phyloP scores from a whole-genome alignment of 2,797 vertebrate genomes.

The Cuniculus paca region DNA sequence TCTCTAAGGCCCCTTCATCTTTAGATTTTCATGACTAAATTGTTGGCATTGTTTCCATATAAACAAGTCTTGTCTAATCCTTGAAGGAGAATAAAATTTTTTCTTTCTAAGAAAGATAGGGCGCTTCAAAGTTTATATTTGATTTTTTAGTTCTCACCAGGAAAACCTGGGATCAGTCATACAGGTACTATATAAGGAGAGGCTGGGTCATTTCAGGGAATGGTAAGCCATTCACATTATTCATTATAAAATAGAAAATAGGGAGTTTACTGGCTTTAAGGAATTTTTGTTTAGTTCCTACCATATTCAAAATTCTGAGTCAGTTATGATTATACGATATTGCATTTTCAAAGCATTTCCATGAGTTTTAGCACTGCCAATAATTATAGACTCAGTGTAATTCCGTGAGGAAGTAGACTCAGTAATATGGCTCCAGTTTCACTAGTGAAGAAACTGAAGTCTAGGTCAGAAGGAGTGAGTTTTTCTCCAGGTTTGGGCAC shows the following conservation, averaged over 20 bases:
- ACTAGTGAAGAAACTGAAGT: not conserved
- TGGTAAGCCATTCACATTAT: not conserved
- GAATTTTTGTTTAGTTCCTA: not conserved
- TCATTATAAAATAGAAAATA: slow-evolving; percentile 10
- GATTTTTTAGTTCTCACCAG: not conserved
- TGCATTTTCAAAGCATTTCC: not conserved
- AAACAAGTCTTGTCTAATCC: not conserved
- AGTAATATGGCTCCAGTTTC: not conserved
- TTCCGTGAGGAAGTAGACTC: not conserved
- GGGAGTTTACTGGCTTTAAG: not conserved
- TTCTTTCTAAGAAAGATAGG: slow-evolving; percentile 7
- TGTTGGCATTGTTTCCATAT: not conserved
- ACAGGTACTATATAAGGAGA: not conserved
- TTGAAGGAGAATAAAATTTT: slow-evolving; percentile 9
- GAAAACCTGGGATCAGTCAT: not conserved
- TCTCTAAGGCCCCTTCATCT: slow-evolving; percentile 2
- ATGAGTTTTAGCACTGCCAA: not conserved
- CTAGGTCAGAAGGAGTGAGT: fast-evolving
- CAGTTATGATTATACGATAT: not conserved
- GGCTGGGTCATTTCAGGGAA: not conserved
- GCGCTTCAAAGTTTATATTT: not conserved
- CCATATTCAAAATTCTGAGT: not conserved
- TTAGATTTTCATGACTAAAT: not conserved
- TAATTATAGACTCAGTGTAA: not conserved
- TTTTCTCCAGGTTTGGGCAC: not conserved